Conservation (phyloP, 2,113 vertebrate genomes). For the Dicrurus megarhynchus region DNA sequence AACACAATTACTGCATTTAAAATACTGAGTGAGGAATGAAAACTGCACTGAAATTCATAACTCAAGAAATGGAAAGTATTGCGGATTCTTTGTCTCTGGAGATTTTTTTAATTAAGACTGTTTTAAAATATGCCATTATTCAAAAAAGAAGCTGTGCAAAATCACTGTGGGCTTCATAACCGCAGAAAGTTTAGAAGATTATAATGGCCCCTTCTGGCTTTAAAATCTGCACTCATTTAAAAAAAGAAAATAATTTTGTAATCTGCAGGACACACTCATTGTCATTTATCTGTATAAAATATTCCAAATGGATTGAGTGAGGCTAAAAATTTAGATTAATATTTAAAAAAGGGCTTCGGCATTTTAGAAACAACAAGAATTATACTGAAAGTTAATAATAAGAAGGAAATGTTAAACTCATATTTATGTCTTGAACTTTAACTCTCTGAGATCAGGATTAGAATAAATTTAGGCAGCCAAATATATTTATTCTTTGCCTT, state of each 20-base stretch:
- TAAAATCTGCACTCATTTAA: background rate
- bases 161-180: background rate
- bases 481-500: background rate
- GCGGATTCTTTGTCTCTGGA: background rate
- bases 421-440: background rate
- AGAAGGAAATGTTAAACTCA: background rate
- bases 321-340: background rate
- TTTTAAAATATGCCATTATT: background rate
- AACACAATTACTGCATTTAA: background rate
- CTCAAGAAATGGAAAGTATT: background rate
- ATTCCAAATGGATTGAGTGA: background rate
- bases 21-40: background rate
- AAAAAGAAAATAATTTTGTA: background rate
- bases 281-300: background rate
- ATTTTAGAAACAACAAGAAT: background rate
- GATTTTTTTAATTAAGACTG: slow-evolving; percentile 32
- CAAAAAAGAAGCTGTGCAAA: background rate
- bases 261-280: background rate
- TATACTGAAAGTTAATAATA: background rate
- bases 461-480: background rate
- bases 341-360: background rate
- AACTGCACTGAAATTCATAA: background rate
- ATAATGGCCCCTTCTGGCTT: background rate
- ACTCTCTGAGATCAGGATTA: background rate
- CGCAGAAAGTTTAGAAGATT: background rate